Evolutionary conservation across 2,113 vertebrate genomes (phyloP), one percentile per base, ranked within the genome.

Genomic region (Tenebrosternarchus preto): DNA sequence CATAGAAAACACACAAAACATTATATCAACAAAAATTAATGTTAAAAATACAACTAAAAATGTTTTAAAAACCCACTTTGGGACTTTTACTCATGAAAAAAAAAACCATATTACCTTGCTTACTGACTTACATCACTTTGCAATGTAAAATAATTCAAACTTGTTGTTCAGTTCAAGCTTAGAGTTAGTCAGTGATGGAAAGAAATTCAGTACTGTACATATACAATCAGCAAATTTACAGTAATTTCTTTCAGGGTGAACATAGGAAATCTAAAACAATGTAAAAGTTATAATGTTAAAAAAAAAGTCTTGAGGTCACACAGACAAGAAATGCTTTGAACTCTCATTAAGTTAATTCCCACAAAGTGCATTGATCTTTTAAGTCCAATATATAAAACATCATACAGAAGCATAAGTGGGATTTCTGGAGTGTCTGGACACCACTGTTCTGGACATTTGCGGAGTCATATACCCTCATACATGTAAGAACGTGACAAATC

Each of bases 271-370:
- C 20, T 29, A 17, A 31, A 36, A 20, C 12, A 63, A 19, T 17
- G 5, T 46, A 56, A 59, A 16, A 27, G 3, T 36, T 43, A 25
- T 17, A 17, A 9, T 19, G 60, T 29, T 57, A 2, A 25, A 56
- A 56, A 77, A 31, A 79, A 19, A 77, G 39, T 27, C 27, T 43
- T 39, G 56, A 80, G 43, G 59, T 73, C n/a, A 53, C 63, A 73
- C n/a, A 73, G 22, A 29, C 64, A 66, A 24, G 31, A 77, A 31
- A 29, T 67, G 43, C 19, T 75, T 17, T n/a, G 8, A 22, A 31
- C 39, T 36, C 12, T 50, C 22, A 33, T 63, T 80, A 20, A 33
- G 25, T 22, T 3, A 46, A 20, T 60, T 60, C 20, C 5, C 56
- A 71, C 57, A 33, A 15, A 11, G 43, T 64, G 12, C 16, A 53